phyloP scores from a whole-genome alignment of 2,797 vertebrate species.

The Hoplostethus atlanticus region DNA sequence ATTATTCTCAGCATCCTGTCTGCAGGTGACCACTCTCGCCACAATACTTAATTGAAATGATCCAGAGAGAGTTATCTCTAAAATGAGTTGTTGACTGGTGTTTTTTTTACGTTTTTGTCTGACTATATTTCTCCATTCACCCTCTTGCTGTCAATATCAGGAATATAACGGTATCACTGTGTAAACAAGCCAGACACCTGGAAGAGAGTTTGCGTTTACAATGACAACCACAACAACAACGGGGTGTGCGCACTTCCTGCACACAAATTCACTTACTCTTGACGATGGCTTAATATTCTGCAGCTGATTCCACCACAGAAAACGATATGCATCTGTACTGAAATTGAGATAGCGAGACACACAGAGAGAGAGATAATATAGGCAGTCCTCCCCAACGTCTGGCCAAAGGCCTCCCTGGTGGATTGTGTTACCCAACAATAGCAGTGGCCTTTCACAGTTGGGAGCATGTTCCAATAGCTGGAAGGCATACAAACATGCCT shows the following conservation, averaged over 20 bases:
- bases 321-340: constrained; percentile 56
- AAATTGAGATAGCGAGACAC: constrained; percentile 13
- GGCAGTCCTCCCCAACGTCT: constrained; percentile 63
- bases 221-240: constrained; percentile 34
- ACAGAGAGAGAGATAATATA: constrained; percentile 35
- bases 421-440: constrained; percentile 81
- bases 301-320: constrained; percentile 56
- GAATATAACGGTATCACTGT: constrained; percentile 34
- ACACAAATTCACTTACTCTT: constrained; percentile 47
- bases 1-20: constrained; percentile 38
- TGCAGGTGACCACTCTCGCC: constrained; percentile 52
- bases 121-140: constrained; percentile 29
- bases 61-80: constrained; percentile 38
- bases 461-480: constrained; percentile 71
- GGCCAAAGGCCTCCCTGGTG: constrained; percentile 74
- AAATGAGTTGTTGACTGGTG: background rate
- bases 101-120: constrained; percentile 31
- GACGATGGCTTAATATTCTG: constrained; percentile 69
- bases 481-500: constrained; percentile 73
- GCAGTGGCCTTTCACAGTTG: constrained; percentile 76
- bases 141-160: constrained; percentile 15
- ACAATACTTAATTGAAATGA: constrained; percentile 53
- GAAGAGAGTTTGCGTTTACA: constrained; percentile 39
- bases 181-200: constrained; percentile 39
- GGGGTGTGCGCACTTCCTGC: constrained; percentile 20